Evolutionary conservation across 2,797 vertebrate species (phyloP).

Genomic region (Rhabdomys pumilio): DNA sequence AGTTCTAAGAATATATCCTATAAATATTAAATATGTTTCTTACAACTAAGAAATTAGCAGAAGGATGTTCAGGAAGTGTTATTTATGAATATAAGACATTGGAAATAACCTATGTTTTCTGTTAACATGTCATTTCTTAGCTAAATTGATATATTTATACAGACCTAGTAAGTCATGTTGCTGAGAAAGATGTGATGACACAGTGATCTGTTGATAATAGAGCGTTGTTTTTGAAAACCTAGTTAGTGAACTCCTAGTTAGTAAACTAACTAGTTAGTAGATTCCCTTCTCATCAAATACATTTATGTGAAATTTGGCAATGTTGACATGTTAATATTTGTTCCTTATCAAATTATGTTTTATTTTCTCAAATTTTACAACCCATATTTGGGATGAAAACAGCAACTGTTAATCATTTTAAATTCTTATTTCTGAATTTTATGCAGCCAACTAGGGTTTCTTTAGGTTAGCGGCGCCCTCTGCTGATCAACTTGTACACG

Average conservation of each 20-base stretch:
- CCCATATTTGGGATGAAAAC: not conserved
- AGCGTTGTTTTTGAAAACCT: conserved; percentile 10
- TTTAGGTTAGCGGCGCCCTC: conserved; percentile 86
- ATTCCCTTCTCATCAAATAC: conserved; percentile 35
- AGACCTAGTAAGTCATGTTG: not conserved
- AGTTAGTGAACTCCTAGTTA: not conserved
- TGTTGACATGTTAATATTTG: conserved; percentile 35
- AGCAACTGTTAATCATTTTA: not conserved
- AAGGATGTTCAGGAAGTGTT: conserved; percentile 61
- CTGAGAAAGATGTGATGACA: conserved; percentile 52
- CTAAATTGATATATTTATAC: not conserved
- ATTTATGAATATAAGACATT: conserved; percentile 61
- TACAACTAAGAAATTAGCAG: not conserved
- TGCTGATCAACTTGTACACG: conserved; percentile 81
- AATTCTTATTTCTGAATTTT: not conserved
- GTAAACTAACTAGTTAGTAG: not conserved
- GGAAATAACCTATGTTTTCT: conserved; percentile 42
- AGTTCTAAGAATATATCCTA: conserved; percentile 3
- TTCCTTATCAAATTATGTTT: conserved; percentile 34
- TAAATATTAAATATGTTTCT: not conserved
- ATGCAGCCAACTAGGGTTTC: not conserved
- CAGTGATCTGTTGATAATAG: conserved; percentile 32
- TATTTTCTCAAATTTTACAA: conserved; percentile 36
- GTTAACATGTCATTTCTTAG: not conserved
- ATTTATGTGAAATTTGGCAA: conserved; percentile 12